Base-by-base conservation (phyloP, 2,113 vertebrate species). In the Perccottus glenii region DNA sequence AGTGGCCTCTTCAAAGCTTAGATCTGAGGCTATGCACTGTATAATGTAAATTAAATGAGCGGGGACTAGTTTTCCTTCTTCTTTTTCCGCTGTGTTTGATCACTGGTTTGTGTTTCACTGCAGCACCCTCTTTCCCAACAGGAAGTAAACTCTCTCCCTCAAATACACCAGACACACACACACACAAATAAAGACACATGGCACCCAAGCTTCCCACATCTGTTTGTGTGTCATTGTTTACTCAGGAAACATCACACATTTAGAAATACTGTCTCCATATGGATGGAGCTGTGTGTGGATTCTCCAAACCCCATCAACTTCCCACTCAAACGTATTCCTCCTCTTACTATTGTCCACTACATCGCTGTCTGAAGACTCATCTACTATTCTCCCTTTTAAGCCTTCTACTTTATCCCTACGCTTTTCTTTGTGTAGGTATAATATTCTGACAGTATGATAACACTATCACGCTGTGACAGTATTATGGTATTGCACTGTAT, bases 1-100 rank as follows among this genome's bases (percentile, higher is more conserved):
- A 45, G 70, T 55, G 80, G 61, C 46, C 61, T 80, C 60, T 75
- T 81, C 78, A 80, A 83, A 87, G 80, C 46, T 4, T 47, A 73
- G 60, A 78, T 77, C 67, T 79, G 59, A 83, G 56, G 43, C 51
- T 60, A 19, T 64, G 53, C 9, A 38, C 67, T 60, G 68, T 69
- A 38, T 75, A 67, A 84, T 82, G 76, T 73, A 74, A 75, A 75
- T 52, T 75, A 52, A 83, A 80, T 50, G 69, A 72, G 58, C 36
- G 35, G 11, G 33, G 56, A 44, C 33, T 60, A 53, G 47, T 60
- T 46, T 64, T 50, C 36, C 50, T 38, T 15, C 33, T 64, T 15
- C 15, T 67, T 65, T 68, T 40, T 57, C 46, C 9, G 19, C 46
- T 51, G 11, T 64, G 64, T 84, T 81, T 77, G 75, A 83, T 77